Conservation (phyloP, 2,888 invertebrate genomes). For the Dimorphilus gyrociliatus region DNA sequence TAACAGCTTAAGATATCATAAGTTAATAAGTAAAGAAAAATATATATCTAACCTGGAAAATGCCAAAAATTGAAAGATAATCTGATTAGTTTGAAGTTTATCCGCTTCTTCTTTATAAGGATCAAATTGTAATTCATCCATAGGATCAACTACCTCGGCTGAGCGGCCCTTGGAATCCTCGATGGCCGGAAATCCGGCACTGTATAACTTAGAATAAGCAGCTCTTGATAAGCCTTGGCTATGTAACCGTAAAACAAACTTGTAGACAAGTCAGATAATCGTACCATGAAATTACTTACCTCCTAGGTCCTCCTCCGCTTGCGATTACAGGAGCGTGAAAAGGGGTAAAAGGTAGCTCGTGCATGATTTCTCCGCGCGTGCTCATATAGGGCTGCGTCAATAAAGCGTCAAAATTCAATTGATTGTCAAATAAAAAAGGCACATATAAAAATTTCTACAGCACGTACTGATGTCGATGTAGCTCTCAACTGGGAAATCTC, state of each 20-base stretch:
- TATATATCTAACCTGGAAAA: constrained; percentile 33
- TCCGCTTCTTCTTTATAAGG: constrained; percentile 32
- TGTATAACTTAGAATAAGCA: constrained; percentile 33
- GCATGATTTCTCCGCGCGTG: no score
- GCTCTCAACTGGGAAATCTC: no score
- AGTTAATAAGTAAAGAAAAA: no score
- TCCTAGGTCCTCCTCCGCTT: constrained; percentile 19
- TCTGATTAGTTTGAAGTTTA: constrained; percentile 37
- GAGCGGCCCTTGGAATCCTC: constrained; percentile 34
- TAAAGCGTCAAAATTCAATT: no score
- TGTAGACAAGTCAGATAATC: not conserved
- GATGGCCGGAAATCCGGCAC: constrained; percentile 32
- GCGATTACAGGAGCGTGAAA: constrained; percentile 27
- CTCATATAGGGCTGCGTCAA: no score
- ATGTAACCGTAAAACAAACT: constrained; percentile 10
- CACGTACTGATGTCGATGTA: no score
- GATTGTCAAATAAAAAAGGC: no score
- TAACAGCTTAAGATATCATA: no score
- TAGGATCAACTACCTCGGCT: constrained; percentile 36
- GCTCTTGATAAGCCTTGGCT: constrained; percentile 30
- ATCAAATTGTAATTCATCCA: constrained; percentile 16
- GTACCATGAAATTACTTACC: constrained; percentile 9
- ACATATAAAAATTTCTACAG: no score
- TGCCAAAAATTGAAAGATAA: constrained; percentile 40
- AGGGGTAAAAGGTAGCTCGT: constrained; percentile 27